phyloP scores from a whole-genome alignment of 2,888 invertebrate species.

The Drosophila maculinotata region DNA sequence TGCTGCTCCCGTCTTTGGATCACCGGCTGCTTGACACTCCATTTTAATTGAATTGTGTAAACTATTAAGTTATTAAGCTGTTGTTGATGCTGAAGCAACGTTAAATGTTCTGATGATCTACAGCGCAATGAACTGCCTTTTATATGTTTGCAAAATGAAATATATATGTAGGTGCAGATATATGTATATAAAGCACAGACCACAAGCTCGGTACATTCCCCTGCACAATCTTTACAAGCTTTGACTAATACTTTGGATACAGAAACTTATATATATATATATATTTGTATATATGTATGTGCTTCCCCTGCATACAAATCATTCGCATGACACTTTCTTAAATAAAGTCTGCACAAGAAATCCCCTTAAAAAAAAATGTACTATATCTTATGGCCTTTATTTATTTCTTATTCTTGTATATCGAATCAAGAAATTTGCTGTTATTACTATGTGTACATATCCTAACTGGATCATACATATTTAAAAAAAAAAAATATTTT shows the following conservation, averaged over 20 bases:
- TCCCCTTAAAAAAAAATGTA: slow-evolving; percentile 5
- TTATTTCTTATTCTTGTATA: too few relatives aligned
- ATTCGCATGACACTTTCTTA: slow-evolving; percentile 6
- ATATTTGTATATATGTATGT: slow-evolving; percentile 15
- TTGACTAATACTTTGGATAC: slow-evolving; percentile 22
- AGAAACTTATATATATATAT: not conserved
- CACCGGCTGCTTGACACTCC: slow-evolving; percentile 61
- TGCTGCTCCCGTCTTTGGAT: slow-evolving; percentile 67
- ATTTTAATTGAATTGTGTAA: slow-evolving; percentile 36
- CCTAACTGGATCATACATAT: too few relatives aligned
- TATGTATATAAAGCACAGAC: slow-evolving; percentile 1
- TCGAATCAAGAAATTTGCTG: too few relatives aligned
- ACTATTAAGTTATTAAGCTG: not conserved
- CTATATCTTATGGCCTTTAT: too few relatives aligned
- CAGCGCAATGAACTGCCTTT: slow-evolving; percentile 3
- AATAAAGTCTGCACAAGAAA: not conserved
- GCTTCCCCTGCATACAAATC: slow-evolving; percentile 27
- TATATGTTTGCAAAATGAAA: slow-evolving; percentile 23
- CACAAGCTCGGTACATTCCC: slow-evolving; percentile 42
- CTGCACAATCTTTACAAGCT: not conserved
- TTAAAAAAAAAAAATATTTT: too few relatives aligned
- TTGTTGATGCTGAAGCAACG: slow-evolving; percentile 9
- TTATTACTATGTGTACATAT: too few relatives aligned
- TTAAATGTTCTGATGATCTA: slow-evolving; percentile 7
- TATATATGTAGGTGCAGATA: not conserved